Conservation (phyloP, 2,888 invertebrate species). For the Diplolepis rosae region DNA sequence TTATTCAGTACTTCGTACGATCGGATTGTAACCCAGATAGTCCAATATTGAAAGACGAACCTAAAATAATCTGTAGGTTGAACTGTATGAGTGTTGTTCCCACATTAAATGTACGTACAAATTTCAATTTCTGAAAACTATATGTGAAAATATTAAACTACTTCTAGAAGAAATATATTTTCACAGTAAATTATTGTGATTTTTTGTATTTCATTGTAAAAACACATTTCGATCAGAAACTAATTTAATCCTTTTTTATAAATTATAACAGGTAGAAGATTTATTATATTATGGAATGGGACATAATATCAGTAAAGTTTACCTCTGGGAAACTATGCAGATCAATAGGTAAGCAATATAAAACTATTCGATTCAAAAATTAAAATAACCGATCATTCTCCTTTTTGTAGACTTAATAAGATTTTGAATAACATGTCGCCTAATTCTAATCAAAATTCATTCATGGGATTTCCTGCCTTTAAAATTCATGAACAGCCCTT, state of each 20-base stretch:
- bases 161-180: no score
- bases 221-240: no score
- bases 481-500: slow-evolving; percentile 57
- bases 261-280: slow-evolving; percentile 66
- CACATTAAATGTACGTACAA: slow-evolving; percentile 65
- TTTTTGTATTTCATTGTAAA: no score
- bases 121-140: slow-evolving; percentile 1
- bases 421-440: slow-evolving; percentile 54
- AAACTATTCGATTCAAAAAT: background rate
- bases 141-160: background rate
- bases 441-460: slow-evolving; percentile 54
- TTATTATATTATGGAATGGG: slow-evolving; percentile 60
- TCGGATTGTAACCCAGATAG: slow-evolving; percentile 50
- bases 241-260: no score
- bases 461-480: slow-evolving; percentile 63
- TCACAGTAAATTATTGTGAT: no score
- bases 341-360: slow-evolving; percentile 67
- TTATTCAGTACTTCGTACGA: slow-evolving; percentile 66
- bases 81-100: slow-evolving; percentile 67
- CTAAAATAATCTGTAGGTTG: slow-evolving; percentile 56
- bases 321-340: slow-evolving; percentile 70
- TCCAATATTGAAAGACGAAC: slow-evolving; percentile 43
- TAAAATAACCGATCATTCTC: background rate
- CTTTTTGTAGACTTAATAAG: slow-evolving; percentile 61
- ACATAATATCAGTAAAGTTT: slow-evolving; percentile 63